These are phyloP conservation scores for Cheilosia vernalis DNA, from an alignment of 2,888 invertebrate species.

Conservation along the genomic window DNA sequence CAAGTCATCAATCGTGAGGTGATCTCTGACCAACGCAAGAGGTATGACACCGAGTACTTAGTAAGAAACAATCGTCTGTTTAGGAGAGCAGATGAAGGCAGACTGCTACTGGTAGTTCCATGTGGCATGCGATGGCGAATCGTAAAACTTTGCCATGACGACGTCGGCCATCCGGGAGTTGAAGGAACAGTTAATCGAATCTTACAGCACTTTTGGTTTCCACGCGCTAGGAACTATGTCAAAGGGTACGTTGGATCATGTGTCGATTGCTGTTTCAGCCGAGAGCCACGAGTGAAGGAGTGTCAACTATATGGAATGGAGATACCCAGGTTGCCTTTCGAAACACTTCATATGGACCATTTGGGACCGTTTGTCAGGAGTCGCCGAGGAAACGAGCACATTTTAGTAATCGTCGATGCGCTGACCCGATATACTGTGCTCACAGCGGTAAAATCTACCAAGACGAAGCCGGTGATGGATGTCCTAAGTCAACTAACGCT, in stretches of 20 bases:
- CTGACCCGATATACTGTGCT: constrained; percentile 54
- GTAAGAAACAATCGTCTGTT: too few species aligned
- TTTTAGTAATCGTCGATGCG: constrained; percentile 38
- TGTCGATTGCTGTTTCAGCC: too few species aligned
- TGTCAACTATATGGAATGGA: too few species aligned
- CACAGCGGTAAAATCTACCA: constrained; percentile 47
- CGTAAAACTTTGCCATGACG: constrained; percentile 45
- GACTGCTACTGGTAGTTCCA: neutral
- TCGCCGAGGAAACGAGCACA: constrained; percentile 42
- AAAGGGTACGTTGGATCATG: constrained; percentile 55
- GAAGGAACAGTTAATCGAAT: constrained; percentile 49
- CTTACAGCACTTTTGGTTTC: constrained; percentile 52
- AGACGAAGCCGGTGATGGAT: constrained; percentile 4
- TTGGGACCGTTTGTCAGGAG: too few species aligned
- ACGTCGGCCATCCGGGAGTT: constrained; percentile 50
- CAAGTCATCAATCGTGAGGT: too few species aligned
- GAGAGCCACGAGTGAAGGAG: too few species aligned
- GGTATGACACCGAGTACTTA: too few species aligned
- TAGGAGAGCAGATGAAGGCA: too few species aligned
- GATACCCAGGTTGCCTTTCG: too few species aligned
- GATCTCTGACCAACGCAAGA: too few species aligned
- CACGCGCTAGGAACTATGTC: constrained; percentile 26
- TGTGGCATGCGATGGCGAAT: constrained; percentile 20
- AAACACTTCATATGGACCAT: too few species aligned
- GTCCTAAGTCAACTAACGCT: neutral